phyloP scores from a whole-genome alignment of 53 echinoderm and acorn worm genomes.

The Hippasteria phrygiana region DNA sequence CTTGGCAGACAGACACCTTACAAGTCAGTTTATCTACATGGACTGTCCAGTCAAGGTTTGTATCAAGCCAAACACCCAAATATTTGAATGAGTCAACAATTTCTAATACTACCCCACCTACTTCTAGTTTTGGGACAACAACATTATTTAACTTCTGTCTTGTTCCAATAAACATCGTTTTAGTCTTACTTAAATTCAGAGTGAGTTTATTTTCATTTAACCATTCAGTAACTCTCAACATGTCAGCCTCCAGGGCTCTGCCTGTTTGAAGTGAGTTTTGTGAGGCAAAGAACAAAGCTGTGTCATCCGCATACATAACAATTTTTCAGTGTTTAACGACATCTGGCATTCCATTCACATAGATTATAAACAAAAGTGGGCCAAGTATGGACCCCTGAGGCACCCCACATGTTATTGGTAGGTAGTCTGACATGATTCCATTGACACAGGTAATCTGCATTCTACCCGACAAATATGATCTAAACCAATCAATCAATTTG shows the following conservation, averaged over 20 bases:
- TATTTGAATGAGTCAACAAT: neutral
- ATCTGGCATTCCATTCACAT: no score
- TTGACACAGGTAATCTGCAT: no score
- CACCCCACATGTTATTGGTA: no score
- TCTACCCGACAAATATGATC: no score
- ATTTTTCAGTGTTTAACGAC: no score
- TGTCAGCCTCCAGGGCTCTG: neutral
- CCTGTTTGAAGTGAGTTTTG: neutral
- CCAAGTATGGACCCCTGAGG: no score
- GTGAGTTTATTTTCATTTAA: neutral
- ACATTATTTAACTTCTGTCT: neutral
- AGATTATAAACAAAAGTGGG: no score
- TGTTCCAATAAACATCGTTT: neutral
- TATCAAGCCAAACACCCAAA: neutral
- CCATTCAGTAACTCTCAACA: neutral
- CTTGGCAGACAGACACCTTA: neutral
- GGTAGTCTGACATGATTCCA: no score
- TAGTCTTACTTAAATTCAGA: neutral
- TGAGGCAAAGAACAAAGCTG: neutral
- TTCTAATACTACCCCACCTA: neutral
- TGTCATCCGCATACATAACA: neutral
- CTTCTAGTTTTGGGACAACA: neutral
- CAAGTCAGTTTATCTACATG: neutral
- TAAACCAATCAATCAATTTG: no score
- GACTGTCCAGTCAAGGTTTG: neutral